Conservation (phyloP, 2,113 vertebrate species). For the Pterocles gutturalis region DNA sequence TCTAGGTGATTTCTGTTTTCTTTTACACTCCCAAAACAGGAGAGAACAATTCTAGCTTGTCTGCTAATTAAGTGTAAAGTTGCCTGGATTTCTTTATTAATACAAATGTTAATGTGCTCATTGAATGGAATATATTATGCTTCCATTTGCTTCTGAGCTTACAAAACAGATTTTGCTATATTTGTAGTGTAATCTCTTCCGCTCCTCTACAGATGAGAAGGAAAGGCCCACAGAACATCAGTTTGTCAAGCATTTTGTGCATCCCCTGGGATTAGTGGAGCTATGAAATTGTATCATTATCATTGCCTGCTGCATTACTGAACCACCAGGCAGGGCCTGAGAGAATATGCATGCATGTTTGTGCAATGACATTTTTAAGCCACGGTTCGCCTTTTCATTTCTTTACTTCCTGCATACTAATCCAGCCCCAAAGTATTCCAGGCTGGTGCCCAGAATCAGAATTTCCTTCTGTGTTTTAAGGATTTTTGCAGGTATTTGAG, state of each 20-base stretch:
- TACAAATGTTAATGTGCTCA: background rate
- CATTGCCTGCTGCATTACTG: constrained; percentile 48
- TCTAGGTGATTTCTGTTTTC: background rate
- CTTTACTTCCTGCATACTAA: constrained; percentile 49
- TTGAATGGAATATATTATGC: background rate
- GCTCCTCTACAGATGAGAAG: background rate
- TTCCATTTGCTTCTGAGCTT: background rate
- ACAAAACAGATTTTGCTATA: background rate
- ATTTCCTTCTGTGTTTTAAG: background rate
- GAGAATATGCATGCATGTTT: constrained; percentile 53
- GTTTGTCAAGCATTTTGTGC: constrained; percentile 56
- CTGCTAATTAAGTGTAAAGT: constrained; percentile 32
- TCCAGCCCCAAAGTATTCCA: constrained; percentile 4
- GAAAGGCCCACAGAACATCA: constrained; percentile 14
- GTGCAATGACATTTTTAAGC: constrained; percentile 67
- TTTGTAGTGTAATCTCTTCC: constrained; percentile 8
- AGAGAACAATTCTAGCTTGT: background rate
- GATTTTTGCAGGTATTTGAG: constrained; percentile 17
- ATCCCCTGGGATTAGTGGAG: constrained; percentile 55
- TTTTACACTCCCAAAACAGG: background rate
- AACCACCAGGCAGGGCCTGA: constrained; percentile 24
- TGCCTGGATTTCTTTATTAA: background rate
- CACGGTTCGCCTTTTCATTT: constrained; percentile 13
- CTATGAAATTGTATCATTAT: constrained; percentile 68
- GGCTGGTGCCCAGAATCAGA: background rate